Percentiles rank a stretch among this genome's conserved stretches.
These are phyloP conservation scores for Galerucella pusilla DNA, from an alignment of 2,888 invertebrate species.

Conservation along the genomic window DNA sequence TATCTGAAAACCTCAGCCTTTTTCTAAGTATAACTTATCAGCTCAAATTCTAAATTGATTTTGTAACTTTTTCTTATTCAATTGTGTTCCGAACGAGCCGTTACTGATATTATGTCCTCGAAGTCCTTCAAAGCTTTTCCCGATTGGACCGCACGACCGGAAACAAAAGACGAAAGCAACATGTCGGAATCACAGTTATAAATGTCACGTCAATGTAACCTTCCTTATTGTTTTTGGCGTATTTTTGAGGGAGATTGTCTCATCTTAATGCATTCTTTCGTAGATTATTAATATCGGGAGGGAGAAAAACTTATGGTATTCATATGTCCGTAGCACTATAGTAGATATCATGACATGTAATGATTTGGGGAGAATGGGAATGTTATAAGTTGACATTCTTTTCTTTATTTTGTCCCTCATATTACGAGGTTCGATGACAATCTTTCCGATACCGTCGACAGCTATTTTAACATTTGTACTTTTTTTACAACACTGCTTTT, in stretches of 20 bases:
- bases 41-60: not conserved
- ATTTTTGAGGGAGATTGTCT: slow-evolving; percentile 44
- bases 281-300: slow-evolving; percentile 55
- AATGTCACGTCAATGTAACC: slow-evolving; percentile 60
- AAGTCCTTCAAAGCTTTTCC: slow-evolving; percentile 38
- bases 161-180: slow-evolving; percentile 57
- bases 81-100: slow-evolving; percentile 14
- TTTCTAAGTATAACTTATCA: too few relatives aligned
- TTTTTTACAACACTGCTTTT: too few relatives aligned
- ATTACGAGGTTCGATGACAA: slow-evolving; percentile 3
- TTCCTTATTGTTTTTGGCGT: slow-evolving; percentile 61
- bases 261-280: slow-evolving; percentile 56
- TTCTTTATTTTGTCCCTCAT: slow-evolving; percentile 12
- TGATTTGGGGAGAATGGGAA: slow-evolving; percentile 56
- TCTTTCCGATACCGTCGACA: not conserved
- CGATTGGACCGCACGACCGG: slow-evolving; percentile 57
- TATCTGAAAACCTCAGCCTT: too few relatives aligned
- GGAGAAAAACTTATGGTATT: slow-evolving; percentile 50
- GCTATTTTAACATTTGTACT: too few relatives aligned
- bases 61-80: not conserved
- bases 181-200: slow-evolving; percentile 62
- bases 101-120: slow-evolving; percentile 19
- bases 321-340: slow-evolving; percentile 51
- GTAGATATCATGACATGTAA: slow-evolving; percentile 55
- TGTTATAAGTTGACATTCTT: slow-evolving; percentile 47